Base-by-base conservation (phyloP, 2,113 vertebrate species). In the Otolemur garnettii region DNA sequence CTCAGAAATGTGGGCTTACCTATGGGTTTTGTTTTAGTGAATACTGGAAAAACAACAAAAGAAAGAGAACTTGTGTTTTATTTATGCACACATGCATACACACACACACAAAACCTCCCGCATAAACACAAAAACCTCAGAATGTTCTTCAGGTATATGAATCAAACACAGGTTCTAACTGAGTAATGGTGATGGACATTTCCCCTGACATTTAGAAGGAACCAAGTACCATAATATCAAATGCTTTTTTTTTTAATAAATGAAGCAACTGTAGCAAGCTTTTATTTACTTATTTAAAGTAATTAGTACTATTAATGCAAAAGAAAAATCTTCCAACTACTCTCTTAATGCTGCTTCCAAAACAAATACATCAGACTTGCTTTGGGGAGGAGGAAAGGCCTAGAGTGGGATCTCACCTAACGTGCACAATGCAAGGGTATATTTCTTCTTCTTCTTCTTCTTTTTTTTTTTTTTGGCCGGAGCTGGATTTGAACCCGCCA, bases 151-250 rank as follows among this genome's bases (percentile, higher is more conserved):
- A 59, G 22, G 21, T 18, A 57, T 68, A 68, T 42, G 22, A 15
- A 28, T 98, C 96, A 98, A 96, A 98, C 96, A 97, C 98, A 98
- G 97, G 96, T 95, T 97, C 97, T 90, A 92, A 97, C 77, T 96
- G 91, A 87, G 92, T 96, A 95, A 35, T 96, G 97, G 97, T 94
- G 96, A 97, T 85, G 96, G 96, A 97, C 81, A n/a, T 92, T 96
- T 74, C 85, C 62, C 42, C 75, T n/a, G 35, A 59, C 35, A 71
- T 98, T 98, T 98, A 98, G 97, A 98, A 42, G 96, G 97, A 98
- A 97, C 95, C 98, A 94, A 42, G 24, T 81, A n/a, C 66, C 13
- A 62, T 38, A 13, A 96, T 98, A 97, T 98, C 97, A 98, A 98
- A 98, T 96, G 97, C 88, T 98, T 93, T 98, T 96, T 91, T 93